These are phyloP conservation scores for Diadumene lineata DNA, from an alignment of 92 coral and sea anemone genomes.

Conservation along the genomic window DNA sequence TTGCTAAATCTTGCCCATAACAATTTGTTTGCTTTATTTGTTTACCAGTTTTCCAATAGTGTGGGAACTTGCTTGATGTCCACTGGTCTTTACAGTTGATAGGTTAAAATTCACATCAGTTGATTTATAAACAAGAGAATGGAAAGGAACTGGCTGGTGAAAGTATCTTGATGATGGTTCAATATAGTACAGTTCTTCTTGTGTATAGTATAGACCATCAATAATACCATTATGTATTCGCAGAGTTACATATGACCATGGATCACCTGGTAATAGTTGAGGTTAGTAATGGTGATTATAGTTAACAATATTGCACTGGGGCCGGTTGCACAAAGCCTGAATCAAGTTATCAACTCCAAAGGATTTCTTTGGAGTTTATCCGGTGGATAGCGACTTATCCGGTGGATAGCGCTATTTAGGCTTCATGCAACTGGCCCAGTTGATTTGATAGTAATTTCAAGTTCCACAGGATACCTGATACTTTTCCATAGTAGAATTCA, in stretches of 20 bases:
- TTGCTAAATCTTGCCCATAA: too few species aligned
- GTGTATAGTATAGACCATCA: constrained; percentile 67
- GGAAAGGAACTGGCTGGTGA: constrained; percentile 39
- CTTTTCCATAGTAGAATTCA: constrained; percentile 56
- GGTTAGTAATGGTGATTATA: too few species aligned
- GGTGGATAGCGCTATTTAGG: too few species aligned
- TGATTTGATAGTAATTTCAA: too few species aligned
- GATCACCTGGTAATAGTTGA: constrained; percentile 56
- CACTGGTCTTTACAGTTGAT: constrained; percentile 13
- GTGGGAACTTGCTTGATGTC: background rate
- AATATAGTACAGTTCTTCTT: constrained; percentile 47
- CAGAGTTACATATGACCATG: constrained; percentile 64
- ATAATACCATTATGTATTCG: constrained; percentile 63
- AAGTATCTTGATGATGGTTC: constrained; percentile 67
- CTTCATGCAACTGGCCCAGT: too few species aligned
- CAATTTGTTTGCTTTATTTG: background rate
- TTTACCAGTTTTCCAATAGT: background rate
- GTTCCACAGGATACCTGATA: constrained; percentile 51
- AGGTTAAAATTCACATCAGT: constrained; percentile 45
- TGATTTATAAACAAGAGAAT: constrained; percentile 59
- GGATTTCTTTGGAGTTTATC: too few species aligned
- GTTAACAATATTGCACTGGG: too few species aligned
- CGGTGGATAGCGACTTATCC: too few species aligned
- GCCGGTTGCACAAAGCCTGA: too few species aligned
- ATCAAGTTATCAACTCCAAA: too few species aligned